Conservation (phyloP, 2,797 vertebrate genomes). For the Enoplosus armatus region DNA sequence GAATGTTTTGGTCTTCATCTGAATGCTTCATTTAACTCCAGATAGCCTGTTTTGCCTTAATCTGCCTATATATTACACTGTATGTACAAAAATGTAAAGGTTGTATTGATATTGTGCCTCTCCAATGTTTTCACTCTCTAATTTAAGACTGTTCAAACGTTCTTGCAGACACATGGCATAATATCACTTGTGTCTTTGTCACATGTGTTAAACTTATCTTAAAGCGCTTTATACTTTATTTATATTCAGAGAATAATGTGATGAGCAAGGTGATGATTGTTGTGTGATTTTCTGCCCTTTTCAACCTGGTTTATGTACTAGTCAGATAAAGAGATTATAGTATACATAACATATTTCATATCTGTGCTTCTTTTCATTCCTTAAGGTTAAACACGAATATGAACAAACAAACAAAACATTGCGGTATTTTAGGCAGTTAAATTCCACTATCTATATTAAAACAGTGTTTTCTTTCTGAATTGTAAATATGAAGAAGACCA, state of each 20-base stretch:
- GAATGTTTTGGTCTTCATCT: slow-evolving; percentile 34
- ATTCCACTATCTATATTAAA: slow-evolving; percentile 18
- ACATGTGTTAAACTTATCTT: slow-evolving; percentile 40
- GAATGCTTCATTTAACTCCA: slow-evolving; percentile 54
- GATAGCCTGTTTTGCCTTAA: slow-evolving; percentile 80
- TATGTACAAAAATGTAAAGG: slow-evolving; percentile 71
- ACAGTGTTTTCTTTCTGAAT: background rate
- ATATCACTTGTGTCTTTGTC: slow-evolving; percentile 44
- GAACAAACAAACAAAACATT: slow-evolving; percentile 13
- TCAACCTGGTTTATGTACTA: slow-evolving; percentile 52
- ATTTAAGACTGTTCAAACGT: slow-evolving; percentile 73
- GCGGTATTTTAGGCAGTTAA: background rate
- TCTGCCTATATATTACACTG: slow-evolving; percentile 65
- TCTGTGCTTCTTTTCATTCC: slow-evolving; percentile 46
- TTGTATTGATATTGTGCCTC: slow-evolving; percentile 81
- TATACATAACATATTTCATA: slow-evolving; percentile 23
- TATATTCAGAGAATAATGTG: slow-evolving; percentile 56
- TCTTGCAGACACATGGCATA: slow-evolving; percentile 40
- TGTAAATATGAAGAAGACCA: slow-evolving; percentile 2
- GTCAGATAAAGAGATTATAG: slow-evolving; percentile 51
- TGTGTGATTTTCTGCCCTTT: slow-evolving; percentile 54
- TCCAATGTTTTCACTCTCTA: slow-evolving; percentile 71
- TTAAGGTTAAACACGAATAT: slow-evolving; percentile 12
- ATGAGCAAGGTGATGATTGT: slow-evolving; percentile 55
- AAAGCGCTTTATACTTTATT: slow-evolving; percentile 45